Conservation (phyloP, 1,140 invertebrate genomes). For the Lepidurus arcticus region DNA sequence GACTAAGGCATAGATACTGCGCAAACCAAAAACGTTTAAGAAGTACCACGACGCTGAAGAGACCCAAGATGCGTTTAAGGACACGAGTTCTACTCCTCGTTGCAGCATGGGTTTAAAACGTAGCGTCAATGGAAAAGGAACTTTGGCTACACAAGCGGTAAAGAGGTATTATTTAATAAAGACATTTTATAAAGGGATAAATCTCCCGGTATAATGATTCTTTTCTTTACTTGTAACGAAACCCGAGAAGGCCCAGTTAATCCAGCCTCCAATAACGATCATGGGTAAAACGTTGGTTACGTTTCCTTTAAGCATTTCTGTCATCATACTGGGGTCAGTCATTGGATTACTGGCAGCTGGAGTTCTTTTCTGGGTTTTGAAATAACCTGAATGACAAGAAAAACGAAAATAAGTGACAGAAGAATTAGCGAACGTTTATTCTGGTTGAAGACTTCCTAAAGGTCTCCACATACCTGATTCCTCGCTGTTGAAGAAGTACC, state of each 20-base stretch:
- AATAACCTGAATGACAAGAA: constrained; percentile 53
- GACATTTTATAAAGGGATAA: neutral
- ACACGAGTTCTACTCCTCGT: constrained; percentile 88
- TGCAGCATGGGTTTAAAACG: constrained; percentile 99
- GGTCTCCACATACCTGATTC: constrained; percentile 58
- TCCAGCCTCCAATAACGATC: constrained; percentile 98
- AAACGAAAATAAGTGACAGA: neutral
- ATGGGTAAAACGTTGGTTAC: constrained; percentile 96
- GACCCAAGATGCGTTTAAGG: constrained; percentile 97
- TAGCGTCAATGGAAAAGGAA: constrained; percentile 95
- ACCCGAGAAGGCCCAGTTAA: constrained; percentile 99
- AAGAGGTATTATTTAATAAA: neutral
- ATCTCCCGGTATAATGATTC: neutral
- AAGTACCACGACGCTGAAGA: constrained; percentile 99
- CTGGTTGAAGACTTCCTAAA: neutral
- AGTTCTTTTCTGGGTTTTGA: constrained; percentile 82
- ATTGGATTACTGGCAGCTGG: constrained; percentile 84
- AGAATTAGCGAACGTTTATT: neutral
- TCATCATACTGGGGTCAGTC: constrained; percentile 97
- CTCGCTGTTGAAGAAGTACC: constrained; percentile 94
- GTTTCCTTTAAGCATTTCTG: constrained; percentile 98
- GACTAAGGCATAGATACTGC: constrained; percentile 96
- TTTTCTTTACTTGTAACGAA: constrained; percentile 87
- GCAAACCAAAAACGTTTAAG: constrained; percentile 95
- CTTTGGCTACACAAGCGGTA: constrained; percentile 64